These are phyloP conservation scores for Prostheceraeus crozeri DNA, from an alignment of 2,888 invertebrate genomes.

Conservation along the genomic window DNA sequence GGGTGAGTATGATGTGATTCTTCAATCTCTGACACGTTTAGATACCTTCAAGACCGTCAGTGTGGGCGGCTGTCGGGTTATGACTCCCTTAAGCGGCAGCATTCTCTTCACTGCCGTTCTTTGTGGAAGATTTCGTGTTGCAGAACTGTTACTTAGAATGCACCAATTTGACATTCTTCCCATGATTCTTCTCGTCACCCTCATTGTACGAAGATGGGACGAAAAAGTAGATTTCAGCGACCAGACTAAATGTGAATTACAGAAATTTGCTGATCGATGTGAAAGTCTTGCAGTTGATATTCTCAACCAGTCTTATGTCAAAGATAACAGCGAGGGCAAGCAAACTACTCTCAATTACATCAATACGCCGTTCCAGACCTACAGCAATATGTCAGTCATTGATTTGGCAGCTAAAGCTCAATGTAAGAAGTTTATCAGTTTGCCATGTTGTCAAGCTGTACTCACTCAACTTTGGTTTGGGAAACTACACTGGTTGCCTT, in stretches of 20 bases:
- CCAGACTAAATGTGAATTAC: conserved; percentile 20
- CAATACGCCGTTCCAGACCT: conserved; percentile 23
- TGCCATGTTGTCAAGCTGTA: conserved; percentile 32
- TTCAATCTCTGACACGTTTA: conserved; percentile 14
- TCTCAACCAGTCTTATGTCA: conserved; percentile 25
- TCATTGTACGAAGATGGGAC: conserved; percentile 17
- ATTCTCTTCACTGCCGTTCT: conserved; percentile 29
- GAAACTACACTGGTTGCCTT: neutral
- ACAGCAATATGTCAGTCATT: conserved; percentile 25
- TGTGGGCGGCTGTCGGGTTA: conserved; percentile 15
- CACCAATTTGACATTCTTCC: conserved; percentile 34
- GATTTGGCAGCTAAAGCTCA: conserved; percentile 31
- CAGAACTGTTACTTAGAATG: conserved; percentile 23
- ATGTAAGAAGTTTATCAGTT: conserved; percentile 30
- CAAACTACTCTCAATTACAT: conserved; percentile 19
- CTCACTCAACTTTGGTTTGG: conserved; percentile 33
- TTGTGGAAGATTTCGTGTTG: conserved; percentile 30
- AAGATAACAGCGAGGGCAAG: conserved; percentile 30
- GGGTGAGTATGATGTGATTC: conserved; percentile 15
- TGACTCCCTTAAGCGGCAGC: neutral
- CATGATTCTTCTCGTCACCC: neutral
- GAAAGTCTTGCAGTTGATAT: conserved; percentile 28
- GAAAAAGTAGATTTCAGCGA: conserved; percentile 1
- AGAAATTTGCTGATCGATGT: neutral
- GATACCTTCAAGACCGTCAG: neutral